Conservation (phyloP, 1,140 invertebrate species). For the Lanistes nyassanus region DNA sequence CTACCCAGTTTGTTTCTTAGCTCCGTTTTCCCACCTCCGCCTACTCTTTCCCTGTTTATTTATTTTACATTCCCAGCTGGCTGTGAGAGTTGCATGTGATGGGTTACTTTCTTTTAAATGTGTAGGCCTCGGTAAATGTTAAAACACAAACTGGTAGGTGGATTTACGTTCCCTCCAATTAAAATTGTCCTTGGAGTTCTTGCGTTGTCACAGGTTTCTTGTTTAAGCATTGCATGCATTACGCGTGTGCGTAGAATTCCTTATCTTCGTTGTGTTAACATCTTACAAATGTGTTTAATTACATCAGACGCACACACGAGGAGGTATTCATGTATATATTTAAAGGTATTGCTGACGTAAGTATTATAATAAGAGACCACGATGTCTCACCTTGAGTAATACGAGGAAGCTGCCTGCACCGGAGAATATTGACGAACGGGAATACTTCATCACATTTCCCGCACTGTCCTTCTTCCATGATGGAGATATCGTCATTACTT, state of each 20-base stretch:
- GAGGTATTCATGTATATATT: neutral
- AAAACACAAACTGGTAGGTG: no score
- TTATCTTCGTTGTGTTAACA: neutral
- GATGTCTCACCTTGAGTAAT: neutral
- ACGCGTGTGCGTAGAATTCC: neutral
- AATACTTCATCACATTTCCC: neutral
- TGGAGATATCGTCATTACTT: neutral
- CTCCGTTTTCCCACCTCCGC: no score
- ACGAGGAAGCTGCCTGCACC: neutral
- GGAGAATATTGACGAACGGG: neutral
- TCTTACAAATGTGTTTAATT: neutral
- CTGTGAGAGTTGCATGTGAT: no score
- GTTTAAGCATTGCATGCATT: no score
- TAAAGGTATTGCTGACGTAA: neutral
- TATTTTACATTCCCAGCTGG: no score
- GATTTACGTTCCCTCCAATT: no score
- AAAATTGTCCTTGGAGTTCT: no score
- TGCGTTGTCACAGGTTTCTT: no score
- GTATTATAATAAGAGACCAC: neutral
- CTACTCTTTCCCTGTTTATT: no score
- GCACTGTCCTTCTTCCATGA: constrained; percentile 9
- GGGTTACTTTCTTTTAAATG: no score
- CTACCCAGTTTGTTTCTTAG: no score
- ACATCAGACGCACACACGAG: neutral
- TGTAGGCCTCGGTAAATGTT: no score